Base-by-base conservation (phyloP, 2,888 invertebrate species). In the Cremastinae sp. region DNA sequence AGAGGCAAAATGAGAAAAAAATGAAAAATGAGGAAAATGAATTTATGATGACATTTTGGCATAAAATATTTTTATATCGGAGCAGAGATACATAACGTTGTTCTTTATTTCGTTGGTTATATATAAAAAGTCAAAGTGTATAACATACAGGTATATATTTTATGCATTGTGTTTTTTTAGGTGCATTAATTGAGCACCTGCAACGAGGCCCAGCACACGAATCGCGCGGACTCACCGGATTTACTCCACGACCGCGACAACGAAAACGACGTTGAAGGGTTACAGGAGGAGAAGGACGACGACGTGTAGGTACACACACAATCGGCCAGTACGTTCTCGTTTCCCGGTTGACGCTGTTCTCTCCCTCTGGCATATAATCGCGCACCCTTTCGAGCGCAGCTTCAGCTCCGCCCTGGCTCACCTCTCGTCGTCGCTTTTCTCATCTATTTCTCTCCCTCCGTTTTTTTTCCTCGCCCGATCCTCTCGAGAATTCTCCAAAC, bases 371-470 rank as follows among this genome's bases (percentile, higher is more conserved):
- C 35, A 39, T 39, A 49, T 58, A 68, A 58, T 68, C 81, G 84
- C 88, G 88, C 88, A 88, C 84, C 87, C 85, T 82, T 84, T 77
- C 82, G 82, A 82, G 87, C 88, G 87, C 88, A 88, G 87, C 87
- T 86, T 85, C 88, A 88, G 88, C 88, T 86, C 88, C 88, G 87
- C 88, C 88, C 87, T 87, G 28, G 5, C 28, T 28, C 28, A 28
- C 28, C 5, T 28, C 28, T 28, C 28, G 28, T 28, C 28, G 28
- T 28, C 28, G 78, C 79, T 61, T 72, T 72, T 59, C 49, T 39
- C 56, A 41, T 76, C 75, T 72, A 62, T 68, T 68, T 55, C 51
- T 35, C 66, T 53, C 49, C 59, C 65, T 71, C 58, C 14, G 69
- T 43, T 61, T 70, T 61, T 39, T 59, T 9, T 51, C 10, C 28